Evolutionary conservation across 2,888 invertebrate species (phyloP).

Genomic region (Helleia helle): DNA sequence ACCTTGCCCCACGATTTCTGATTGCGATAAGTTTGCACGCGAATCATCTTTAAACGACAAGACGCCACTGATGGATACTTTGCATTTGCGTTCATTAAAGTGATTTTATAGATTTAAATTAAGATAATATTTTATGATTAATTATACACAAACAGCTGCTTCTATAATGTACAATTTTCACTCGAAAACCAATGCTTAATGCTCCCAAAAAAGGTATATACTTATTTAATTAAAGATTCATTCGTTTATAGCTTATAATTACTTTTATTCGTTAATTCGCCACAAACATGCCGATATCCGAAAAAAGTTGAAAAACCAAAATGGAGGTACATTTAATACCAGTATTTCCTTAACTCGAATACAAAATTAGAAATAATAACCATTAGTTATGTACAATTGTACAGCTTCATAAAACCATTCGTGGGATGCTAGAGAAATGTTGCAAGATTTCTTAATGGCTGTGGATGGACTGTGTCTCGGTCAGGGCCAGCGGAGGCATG

Average conservation of each 20-base stretch:
- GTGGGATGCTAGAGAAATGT: slow-evolving; percentile 1
- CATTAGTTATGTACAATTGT: too few species aligned
- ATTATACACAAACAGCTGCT: background rate
- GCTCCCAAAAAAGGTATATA: background rate
- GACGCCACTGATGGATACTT: too few species aligned
- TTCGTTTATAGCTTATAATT: background rate
- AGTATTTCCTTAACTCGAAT: background rate
- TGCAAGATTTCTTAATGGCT: slow-evolving; percentile 56
- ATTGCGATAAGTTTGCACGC: slow-evolving; percentile 11
- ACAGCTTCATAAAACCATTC: background rate
- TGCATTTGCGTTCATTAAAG: background rate
- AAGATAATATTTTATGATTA: background rate
- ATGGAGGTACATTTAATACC: background rate
- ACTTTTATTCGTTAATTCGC: background rate
- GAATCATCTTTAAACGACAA: background rate
- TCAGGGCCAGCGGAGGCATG: slow-evolving; percentile 51
- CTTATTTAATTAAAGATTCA: background rate
- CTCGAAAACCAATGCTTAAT: too few species aligned
- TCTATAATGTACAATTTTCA: too few species aligned
- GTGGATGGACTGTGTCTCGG: slow-evolving; percentile 67
- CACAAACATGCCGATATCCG: background rate
- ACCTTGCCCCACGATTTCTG: slow-evolving; percentile 29
- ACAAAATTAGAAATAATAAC: background rate
- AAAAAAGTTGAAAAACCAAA: background rate
- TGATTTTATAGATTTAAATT: slow-evolving; percentile 1